A percentile compares a stretch with the other conserved stretches of the same genome.
Evolutionary conservation across 1,140 invertebrate species (phyloP).

Genomic region (Tetragonula clypearis): DNA sequence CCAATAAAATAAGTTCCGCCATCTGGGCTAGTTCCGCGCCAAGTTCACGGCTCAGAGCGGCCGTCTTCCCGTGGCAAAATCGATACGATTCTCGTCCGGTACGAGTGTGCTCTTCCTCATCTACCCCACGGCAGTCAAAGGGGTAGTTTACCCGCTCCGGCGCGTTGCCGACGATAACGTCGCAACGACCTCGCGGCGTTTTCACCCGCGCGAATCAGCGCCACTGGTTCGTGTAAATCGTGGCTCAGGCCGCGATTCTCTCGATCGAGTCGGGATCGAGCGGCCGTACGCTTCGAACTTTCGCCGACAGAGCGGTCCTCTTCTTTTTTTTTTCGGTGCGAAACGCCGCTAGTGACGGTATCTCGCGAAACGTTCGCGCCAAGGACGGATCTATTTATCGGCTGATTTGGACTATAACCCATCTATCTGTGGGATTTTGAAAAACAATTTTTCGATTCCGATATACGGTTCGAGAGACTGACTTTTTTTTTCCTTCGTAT

Average conservation of each 20-base stretch:
- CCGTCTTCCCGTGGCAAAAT: constrained; percentile 19
- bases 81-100: constrained; percentile 43
- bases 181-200: not conserved
- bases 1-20: constrained; percentile 33
- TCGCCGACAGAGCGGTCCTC: constrained; percentile 8
- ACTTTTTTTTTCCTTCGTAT: not conserved
- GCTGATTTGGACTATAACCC: not conserved
- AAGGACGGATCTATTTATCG: constrained; percentile 37
- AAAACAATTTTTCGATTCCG: constrained; percentile 10
- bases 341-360: not conserved
- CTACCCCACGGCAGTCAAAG: constrained; percentile 16
- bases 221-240: too few species aligned
- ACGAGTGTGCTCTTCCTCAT: constrained; percentile 46
- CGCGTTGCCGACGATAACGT: constrained; percentile 17
- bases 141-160: constrained; percentile 22
- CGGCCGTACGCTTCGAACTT: not conserved
- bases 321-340: not conserved
- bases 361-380: not conserved
- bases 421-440: not conserved
- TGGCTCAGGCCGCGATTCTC: not conserved
- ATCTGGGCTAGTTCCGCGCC: constrained; percentile 33
- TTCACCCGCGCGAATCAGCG: not conserved
- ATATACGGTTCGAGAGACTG: not conserved
- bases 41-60: constrained; percentile 25
- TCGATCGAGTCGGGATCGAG: not conserved